Percentiles rank a stretch among this genome's conserved stretches.
These are phyloP conservation scores for Actenoides lindsayi DNA, from an alignment of 2,113 vertebrate species.

Conservation along the genomic window DNA sequence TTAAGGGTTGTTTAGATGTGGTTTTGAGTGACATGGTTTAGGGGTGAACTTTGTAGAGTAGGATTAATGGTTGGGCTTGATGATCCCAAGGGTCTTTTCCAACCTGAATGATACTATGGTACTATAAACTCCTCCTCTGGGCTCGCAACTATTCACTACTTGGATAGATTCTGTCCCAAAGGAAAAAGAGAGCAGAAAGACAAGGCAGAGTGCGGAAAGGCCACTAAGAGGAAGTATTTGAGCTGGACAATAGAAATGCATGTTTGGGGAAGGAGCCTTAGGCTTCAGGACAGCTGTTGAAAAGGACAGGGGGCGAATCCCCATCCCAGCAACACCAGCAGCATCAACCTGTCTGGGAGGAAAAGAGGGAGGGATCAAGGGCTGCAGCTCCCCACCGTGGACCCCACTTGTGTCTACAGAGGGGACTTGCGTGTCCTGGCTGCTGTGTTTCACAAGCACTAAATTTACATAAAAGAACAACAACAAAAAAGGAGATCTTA, in stretches of 20 bases:
- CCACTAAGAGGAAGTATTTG: not conserved
- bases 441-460: not conserved
- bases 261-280: not conserved
- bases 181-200: not conserved
- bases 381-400: rapidly evolving
- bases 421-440: not conserved
- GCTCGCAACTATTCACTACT: not conserved
- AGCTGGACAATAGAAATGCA: rapidly evolving
- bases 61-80: too few species aligned
- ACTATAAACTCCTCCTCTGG: not conserved
- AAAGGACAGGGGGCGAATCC: not conserved
- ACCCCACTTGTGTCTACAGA: not conserved
- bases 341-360: not conserved
- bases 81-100: too few species aligned
- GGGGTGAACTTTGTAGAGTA: too few species aligned
- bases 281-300: not conserved
- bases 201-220: not conserved
- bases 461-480: not conserved
- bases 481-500: not conserved
- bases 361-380: not conserved
- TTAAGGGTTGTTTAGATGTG: too few species aligned
- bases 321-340: not conserved
- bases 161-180: not conserved
- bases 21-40: too few species aligned
- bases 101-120: too few species aligned